Evolutionary conservation across 2,113 vertebrate genomes (phyloP).

Genomic region (Chaetodon auriga): DNA sequence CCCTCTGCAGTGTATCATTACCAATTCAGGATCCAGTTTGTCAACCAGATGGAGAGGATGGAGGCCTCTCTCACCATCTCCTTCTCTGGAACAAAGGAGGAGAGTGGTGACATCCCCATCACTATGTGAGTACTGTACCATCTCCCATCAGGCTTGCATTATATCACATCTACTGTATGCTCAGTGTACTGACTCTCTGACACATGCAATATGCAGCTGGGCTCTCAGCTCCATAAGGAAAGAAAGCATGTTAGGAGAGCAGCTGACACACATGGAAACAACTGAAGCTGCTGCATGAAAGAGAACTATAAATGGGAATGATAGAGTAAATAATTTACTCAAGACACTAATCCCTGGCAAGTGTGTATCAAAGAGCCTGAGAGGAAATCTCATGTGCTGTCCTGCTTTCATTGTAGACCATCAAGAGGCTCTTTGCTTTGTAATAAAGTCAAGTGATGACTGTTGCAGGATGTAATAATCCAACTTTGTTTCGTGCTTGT

Average conservation of each 20-base stretch:
- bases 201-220: conserved; percentile 62
- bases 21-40: conserved; percentile 93
- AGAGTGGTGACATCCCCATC: conserved; percentile 86
- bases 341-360: conserved; percentile 32
- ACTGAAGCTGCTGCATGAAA: conserved; percentile 59
- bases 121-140: conserved; percentile 88
- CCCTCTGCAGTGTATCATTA: conserved; percentile 90
- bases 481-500: background rate
- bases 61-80: conserved; percentile 87
- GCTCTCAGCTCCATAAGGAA: conserved; percentile 31
- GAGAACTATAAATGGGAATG: conserved; percentile 65
- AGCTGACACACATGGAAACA: conserved; percentile 67
- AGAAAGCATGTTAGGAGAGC: conserved; percentile 15
- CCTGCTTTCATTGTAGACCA: conserved; percentile 16
- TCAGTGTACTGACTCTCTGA: conserved; percentile 8
- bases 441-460: background rate
- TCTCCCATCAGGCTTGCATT: background rate
- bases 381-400: conserved; percentile 22
- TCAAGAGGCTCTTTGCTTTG: background rate
- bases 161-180: background rate
- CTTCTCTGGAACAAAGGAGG: conserved; percentile 88
- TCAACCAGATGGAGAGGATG: conserved; percentile 83
- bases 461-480: background rate
- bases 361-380: conserved; percentile 40
- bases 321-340: conserved; percentile 70